Conservation (phyloP, 2,113 vertebrate genomes). For the Neotragus moschatus region DNA sequence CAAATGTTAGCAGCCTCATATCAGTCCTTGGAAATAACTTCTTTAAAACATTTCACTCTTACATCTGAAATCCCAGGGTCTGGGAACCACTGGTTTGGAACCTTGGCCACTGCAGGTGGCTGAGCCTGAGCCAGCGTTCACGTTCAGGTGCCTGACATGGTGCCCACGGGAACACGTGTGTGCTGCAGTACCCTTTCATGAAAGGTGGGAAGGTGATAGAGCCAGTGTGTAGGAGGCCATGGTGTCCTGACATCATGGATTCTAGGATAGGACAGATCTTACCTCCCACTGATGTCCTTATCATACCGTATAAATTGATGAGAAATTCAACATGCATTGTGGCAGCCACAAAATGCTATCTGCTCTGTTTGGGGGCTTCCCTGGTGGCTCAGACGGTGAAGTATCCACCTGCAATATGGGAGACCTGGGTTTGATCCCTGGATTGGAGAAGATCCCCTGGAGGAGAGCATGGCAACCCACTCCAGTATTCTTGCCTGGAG, state of each 20-base stretch:
- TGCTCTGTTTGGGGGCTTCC: neutral
- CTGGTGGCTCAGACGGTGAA: neutral
- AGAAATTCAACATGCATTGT: neutral
- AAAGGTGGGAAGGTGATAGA: neutral
- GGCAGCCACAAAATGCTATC: neutral
- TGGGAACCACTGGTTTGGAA: neutral
- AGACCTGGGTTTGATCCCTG: neutral
- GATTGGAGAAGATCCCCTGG: neutral
- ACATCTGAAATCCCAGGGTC: neutral
- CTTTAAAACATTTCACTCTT: neutral
- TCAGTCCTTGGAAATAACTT: neutral
- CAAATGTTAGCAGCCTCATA: neutral
- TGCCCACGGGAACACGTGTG: fast-evolving
- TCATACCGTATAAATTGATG: neutral
- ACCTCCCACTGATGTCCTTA: neutral
- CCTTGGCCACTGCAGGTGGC: neutral
- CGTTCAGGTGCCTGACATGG: neutral
- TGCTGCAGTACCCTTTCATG: neutral
- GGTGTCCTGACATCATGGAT: neutral
- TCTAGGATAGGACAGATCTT: neutral
- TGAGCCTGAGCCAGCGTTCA: fast-evolving
- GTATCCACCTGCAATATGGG: neutral
- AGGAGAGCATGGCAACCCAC: neutral
- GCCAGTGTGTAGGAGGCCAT: too few relatives aligned
- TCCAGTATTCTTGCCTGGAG: neutral